Evolutionary conservation across 2,797 vertebrate genomes (phyloP).

Genomic region (Mormyrus proboscirostris): DNA sequence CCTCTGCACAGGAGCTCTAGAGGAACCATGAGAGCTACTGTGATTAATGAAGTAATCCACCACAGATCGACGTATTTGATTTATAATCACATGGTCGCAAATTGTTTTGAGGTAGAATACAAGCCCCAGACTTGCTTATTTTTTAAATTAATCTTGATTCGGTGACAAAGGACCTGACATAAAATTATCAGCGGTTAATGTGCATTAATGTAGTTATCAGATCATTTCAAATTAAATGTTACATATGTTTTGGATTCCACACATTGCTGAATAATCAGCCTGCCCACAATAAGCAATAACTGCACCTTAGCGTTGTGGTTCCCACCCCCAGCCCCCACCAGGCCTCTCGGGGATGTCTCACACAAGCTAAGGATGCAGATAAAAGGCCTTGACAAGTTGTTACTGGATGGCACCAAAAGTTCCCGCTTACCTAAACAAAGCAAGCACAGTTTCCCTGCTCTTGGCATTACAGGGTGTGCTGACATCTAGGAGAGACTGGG

Average conservation of each 20-base stretch:
- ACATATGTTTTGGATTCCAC: not conserved
- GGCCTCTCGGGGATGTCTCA: no score
- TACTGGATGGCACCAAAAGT: no score
- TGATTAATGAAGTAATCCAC: not conserved
- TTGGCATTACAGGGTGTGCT: no score
- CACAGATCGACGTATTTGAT: not conserved
- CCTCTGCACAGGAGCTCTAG: not conserved
- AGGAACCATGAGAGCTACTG: not conserved
- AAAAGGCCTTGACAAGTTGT: no score
- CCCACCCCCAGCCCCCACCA: no score
- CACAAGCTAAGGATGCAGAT: no score
- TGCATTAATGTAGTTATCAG: not conserved
- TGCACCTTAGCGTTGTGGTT: no score
- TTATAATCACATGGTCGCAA: not conserved
- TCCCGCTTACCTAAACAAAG: no score
- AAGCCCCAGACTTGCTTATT: not conserved
- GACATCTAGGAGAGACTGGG: no score
- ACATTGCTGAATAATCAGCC: not conserved
- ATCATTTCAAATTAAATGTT: not conserved
- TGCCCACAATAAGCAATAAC: not conserved
- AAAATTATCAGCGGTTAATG: not conserved
- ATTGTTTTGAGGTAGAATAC: not conserved
- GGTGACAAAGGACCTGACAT: not conserved
- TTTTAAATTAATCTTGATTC: not conserved
- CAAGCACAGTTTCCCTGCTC: no score